These are phyloP conservation scores for Cephus rjabovi DNA, from an alignment of 2,888 invertebrate species.

Conservation along the genomic window DNA sequence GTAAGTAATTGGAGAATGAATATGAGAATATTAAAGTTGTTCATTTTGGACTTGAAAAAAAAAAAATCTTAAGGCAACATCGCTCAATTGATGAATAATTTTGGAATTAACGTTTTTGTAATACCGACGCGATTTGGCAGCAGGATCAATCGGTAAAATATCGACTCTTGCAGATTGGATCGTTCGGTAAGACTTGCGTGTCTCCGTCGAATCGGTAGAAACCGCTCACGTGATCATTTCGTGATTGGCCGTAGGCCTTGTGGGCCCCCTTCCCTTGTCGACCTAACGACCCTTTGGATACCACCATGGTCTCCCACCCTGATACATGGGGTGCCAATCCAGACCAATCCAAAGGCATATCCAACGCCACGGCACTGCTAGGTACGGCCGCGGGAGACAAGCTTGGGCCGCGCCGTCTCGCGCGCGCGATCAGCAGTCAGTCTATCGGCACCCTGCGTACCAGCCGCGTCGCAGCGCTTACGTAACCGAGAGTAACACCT, in stretches of 20 bases:
- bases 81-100: background rate
- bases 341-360: background rate
- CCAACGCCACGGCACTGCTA: background rate
- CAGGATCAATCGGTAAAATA: background rate
- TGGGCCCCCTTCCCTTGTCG: background rate
- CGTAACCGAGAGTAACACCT: conserved; percentile 44
- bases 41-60: no score
- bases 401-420: background rate
- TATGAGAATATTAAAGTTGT: no score
- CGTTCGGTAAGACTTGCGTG: background rate
- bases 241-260: background rate
- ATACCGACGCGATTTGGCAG: background rate
- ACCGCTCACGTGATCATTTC: background rate
- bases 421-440: conserved; percentile 42
- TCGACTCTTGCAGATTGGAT: background rate
- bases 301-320: background rate
- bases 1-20: background rate
- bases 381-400: background rate
- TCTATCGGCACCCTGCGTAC: conserved; percentile 66
- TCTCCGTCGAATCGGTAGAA: background rate
- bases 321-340: background rate
- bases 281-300: background rate
- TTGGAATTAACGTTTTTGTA: background rate
- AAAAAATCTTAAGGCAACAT: background rate
- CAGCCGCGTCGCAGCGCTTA: conserved; percentile 63